Evolutionary conservation across 2,113 vertebrate species (phyloP), one percentile per base, ranked within the genome.

Genomic region (Lepus europaeus): DNA sequence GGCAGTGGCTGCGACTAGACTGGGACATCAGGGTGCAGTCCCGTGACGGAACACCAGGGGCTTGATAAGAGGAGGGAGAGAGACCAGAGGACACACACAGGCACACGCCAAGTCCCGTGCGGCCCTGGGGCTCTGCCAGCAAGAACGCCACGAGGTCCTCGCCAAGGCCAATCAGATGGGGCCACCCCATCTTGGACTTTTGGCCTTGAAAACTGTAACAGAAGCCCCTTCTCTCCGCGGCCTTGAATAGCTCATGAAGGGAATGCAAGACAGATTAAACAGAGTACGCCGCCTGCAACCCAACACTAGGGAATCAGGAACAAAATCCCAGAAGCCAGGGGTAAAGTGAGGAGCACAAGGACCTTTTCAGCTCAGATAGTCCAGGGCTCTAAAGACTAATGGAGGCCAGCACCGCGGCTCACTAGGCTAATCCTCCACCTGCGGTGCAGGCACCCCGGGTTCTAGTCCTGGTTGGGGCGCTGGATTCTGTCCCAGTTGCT

Each of bases 311-410:
- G 9, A 87, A 72, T 45, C 53, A 94, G 59, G 31, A 79, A 53
- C 51, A 92, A 77, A 94, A 66, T 74, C 56, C 12, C 5, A 84
- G 20, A 64, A 56, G 33, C 68, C 53, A 12, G 19, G 3, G 25
- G n/a, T 85, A 36, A 69, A 81, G 63, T 8, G 19, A 90, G 36
- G 51, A 25, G 6, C 14, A 64, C 36, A 9, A 90, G 72, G 23
- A 22, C 11, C 9, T 88, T 73, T 84, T 66, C n/a, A 90, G 17
- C n/a, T 93, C 59, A 91, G 82, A 90, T 69, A 69, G 19, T 81
- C 63, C 31, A 10, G 20, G 29, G 72, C 68, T 85, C 66, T 92
- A 74, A 93, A 88, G 64, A 94, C n/a, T 73, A 27, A 64, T 64
- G 51, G 45, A 45, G 45, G 45, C 45, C 45, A 1, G 45, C 45